phyloP scores from a whole-genome alignment of 2,797 vertebrate genomes.

The Sus cebifrons region DNA sequence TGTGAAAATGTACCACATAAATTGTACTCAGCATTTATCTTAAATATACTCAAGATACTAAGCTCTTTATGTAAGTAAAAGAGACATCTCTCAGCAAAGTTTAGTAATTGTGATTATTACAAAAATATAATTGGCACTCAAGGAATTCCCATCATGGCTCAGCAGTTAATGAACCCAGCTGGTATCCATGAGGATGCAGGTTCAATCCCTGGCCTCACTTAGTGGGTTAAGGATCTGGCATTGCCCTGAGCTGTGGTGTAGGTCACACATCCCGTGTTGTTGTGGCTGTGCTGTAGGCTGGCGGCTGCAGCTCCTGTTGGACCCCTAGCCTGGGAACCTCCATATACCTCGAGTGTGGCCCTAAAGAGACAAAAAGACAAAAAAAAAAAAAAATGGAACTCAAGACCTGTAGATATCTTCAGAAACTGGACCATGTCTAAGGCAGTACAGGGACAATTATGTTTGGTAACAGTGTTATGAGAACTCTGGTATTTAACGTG shows the following conservation, averaged over 20 bases:
- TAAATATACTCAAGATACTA: conserved; percentile 38
- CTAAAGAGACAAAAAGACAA: no score
- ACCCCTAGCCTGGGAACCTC: no score
- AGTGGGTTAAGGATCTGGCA: no score
- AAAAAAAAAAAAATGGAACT: neutral
- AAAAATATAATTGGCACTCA: neutral
- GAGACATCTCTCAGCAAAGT: neutral
- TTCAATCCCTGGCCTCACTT: no score
- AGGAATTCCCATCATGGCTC: no score
- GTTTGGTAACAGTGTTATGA: neutral
- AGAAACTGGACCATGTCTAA: neutral
- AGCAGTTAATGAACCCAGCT: no score
- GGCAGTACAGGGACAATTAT: neutral
- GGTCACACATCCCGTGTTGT: no score
- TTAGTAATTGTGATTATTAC: neutral
- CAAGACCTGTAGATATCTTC: neutral
- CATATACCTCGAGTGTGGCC: no score
- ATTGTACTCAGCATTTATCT: neutral
- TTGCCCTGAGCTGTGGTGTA: no score
- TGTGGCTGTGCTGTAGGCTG: no score
- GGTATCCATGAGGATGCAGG: no score
- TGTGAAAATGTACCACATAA: neutral
- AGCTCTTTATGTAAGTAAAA: neutral
- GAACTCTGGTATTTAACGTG: neutral
- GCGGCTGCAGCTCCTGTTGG: no score